Percentiles rank a stretch among this genome's conserved stretches.
These are phyloP conservation scores for Aspidiotus destructor DNA, from an alignment of 2,888 invertebrate genomes.

Conservation along the genomic window DNA sequence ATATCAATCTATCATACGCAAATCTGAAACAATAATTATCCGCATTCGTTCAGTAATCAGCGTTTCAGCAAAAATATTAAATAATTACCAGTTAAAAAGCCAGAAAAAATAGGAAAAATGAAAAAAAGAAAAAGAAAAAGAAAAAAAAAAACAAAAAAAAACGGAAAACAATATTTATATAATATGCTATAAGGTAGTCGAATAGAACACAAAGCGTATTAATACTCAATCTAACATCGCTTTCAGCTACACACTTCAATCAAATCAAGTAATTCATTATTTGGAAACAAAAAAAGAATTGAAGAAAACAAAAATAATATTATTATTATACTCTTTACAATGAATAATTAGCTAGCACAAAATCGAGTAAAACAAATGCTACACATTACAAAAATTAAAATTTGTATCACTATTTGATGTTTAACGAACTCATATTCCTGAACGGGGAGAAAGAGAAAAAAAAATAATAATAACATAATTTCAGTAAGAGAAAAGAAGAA, in stretches of 20 bases:
- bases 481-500: too few species aligned
- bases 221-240: constrained; percentile 27
- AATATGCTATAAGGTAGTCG: background rate
- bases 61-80: background rate
- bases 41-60: background rate
- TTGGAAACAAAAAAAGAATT: background rate
- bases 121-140: constrained; percentile 20
- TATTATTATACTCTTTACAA: too few species aligned
- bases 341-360: constrained; percentile 9
- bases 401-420: too few species aligned
- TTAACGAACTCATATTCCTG: too few species aligned
- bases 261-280: background rate
- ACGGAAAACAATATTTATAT: too few species aligned
- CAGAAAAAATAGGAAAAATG: background rate
- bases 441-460: too few species aligned
- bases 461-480: too few species aligned
- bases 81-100: background rate
- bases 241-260: constrained; percentile 24
- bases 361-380: background rate
- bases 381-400: background rate
- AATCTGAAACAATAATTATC: background rate
- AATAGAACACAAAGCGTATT: constrained; percentile 28
- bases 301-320: background rate
- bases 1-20: background rate
- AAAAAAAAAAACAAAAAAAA: background rate